Percentiles rank a stretch among this genome's conserved stretches.
Conservation (phyloP, 2,113 vertebrate genomes). For the Deroptyus accipitrinus region DNA sequence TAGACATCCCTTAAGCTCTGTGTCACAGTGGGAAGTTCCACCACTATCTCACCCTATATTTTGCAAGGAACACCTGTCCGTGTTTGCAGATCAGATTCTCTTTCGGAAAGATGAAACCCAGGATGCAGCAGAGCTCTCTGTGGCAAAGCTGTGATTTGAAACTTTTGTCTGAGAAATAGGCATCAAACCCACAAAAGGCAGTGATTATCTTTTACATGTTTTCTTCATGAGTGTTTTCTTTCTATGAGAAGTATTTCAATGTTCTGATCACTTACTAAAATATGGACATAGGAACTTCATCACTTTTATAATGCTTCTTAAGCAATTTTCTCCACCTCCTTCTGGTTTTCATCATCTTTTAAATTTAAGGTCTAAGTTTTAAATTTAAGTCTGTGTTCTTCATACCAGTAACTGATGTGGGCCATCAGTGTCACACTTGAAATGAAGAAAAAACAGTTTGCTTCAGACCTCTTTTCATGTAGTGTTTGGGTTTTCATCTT, state of each 20-base stretch:
- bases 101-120: neutral
- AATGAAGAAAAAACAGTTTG: neutral
- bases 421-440: neutral
- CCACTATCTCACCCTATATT: neutral
- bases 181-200: neutral
- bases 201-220: neutral
- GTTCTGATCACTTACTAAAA: neutral
- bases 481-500: neutral
- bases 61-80: neutral
- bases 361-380: neutral
- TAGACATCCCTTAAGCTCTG: neutral
- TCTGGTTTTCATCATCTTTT: neutral
- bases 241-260: neutral
- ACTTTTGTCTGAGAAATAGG: neutral
- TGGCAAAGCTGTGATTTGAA: neutral
- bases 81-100: neutral
- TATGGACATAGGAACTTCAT: neutral
- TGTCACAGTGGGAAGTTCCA: neutral
- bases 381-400: neutral
- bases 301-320: neutral
- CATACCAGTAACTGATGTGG: neutral
- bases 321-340: neutral
- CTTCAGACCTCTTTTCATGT: neutral
- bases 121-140: neutral
- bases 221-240: neutral